These are phyloP conservation scores for Patella vulgata DNA, from an alignment of 1,140 invertebrate species.

Conservation along the genomic window DNA sequence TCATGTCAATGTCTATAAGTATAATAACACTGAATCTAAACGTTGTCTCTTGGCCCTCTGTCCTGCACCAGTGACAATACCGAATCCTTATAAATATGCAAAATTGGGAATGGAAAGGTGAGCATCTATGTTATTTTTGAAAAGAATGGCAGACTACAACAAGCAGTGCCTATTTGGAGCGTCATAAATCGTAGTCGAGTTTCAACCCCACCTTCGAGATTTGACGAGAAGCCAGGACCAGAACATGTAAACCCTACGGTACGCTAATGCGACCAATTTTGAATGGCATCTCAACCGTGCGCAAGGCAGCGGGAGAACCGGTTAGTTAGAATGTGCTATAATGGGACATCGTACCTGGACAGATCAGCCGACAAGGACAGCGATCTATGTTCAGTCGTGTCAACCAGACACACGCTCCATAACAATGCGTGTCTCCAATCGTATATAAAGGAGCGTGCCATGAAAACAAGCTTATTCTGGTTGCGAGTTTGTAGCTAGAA, in stretches of 20 bases:
- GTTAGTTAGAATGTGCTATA: slow-evolving; percentile 20
- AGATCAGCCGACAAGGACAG: slow-evolving; percentile 27
- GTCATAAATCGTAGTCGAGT: slow-evolving; percentile 19
- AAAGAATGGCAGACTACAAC: slow-evolving; percentile 24
- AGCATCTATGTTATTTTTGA: no score
- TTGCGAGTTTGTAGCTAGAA: no score
- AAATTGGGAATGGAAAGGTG: no score
- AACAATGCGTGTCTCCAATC: no score
- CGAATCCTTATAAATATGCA: no score
- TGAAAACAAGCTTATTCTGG: no score
- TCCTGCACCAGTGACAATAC: no score
- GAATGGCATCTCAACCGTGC: slow-evolving; percentile 25
- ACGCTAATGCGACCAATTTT: slow-evolving; percentile 17
- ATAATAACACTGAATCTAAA: no score
- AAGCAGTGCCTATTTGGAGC: slow-evolving; percentile 23
- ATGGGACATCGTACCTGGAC: slow-evolving; percentile 21
- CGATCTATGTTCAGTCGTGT: slow-evolving; percentile 33
- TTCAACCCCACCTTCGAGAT: slow-evolving; percentile 16
- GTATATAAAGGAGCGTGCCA: no score
- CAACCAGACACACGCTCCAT: slow-evolving; percentile 32
- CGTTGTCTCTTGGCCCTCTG: no score
- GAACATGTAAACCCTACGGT: slow-evolving; percentile 16
- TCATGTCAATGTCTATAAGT: no score
- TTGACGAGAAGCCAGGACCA: slow-evolving; percentile 4
- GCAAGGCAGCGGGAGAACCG: slow-evolving; percentile 25